Conservation (phyloP, 2,113 vertebrate genomes). For the Dryoscopus gambensis region DNA sequence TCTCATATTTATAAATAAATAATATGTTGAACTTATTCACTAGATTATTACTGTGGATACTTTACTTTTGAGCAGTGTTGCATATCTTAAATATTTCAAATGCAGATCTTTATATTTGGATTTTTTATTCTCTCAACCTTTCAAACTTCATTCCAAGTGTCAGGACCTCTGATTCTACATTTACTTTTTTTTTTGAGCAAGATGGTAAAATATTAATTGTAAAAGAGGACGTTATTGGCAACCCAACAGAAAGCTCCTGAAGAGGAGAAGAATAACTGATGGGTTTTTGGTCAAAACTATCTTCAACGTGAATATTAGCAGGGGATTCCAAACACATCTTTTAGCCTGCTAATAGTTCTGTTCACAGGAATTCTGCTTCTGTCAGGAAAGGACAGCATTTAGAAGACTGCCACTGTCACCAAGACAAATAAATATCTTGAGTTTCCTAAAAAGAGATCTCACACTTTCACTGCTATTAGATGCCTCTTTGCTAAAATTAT, state of each 20-base stretch:
- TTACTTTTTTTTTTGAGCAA: neutral
- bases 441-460: neutral
- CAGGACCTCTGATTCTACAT: neutral
- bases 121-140: neutral
- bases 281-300: neutral
- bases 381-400: neutral
- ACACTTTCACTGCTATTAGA: neutral
- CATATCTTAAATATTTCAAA: neutral
- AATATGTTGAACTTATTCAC: neutral
- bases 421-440: constrained; percentile 1
- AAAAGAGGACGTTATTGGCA: neutral
- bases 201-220: neutral
- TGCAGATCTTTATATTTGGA: neutral
- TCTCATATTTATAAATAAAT: neutral
- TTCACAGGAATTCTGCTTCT: neutral
- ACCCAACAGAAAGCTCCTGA: neutral
- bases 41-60: neutral
- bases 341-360: neutral
- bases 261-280: neutral
- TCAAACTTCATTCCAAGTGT: neutral
- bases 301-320: neutral
- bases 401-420: neutral
- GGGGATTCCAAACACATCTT: neutral
- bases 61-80: neutral
- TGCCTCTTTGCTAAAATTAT: neutral